These are phyloP conservation scores for Rhadina sibilatrix DNA, from an alignment of 2,113 vertebrate species.

Conservation along the genomic window DNA sequence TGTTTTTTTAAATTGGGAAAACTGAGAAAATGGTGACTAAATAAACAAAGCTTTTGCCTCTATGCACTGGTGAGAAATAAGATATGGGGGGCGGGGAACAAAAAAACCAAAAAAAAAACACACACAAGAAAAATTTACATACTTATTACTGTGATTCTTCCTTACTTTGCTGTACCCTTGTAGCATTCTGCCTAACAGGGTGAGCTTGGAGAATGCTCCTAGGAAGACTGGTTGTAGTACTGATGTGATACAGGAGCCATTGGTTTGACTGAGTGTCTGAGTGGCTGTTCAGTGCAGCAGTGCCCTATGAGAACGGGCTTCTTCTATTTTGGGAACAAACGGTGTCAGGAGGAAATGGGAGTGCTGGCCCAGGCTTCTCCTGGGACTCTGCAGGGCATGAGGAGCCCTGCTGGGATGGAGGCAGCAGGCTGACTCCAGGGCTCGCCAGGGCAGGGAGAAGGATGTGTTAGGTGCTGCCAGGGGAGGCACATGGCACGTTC, in stretches of 20 bases:
- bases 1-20: neutral
- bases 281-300: neutral
- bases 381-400: accelerated
- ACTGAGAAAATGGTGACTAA: neutral
- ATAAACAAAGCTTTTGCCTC: neutral
- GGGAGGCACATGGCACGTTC: accelerated
- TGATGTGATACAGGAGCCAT: neutral
- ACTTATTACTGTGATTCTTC: neutral
- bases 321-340: neutral
- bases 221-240: neutral
- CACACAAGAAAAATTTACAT: neutral
- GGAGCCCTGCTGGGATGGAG: neutral
- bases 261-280: accelerated
- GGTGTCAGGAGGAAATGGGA: neutral
- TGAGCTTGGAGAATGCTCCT: neutral
- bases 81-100: too few species aligned
- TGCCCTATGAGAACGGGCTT: neutral
- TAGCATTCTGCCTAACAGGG: neutral
- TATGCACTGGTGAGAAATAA: neutral
- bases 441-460: accelerated
- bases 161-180: neutral
- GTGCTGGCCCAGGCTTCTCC: neutral
- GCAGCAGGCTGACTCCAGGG: neutral
- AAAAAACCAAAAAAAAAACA: neutral
- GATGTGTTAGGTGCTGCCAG: neutral